Evolutionary conservation across 1,140 invertebrate species (phyloP), one percentile per base, ranked within the genome.

Genomic region (Cydia amplana): DNA sequence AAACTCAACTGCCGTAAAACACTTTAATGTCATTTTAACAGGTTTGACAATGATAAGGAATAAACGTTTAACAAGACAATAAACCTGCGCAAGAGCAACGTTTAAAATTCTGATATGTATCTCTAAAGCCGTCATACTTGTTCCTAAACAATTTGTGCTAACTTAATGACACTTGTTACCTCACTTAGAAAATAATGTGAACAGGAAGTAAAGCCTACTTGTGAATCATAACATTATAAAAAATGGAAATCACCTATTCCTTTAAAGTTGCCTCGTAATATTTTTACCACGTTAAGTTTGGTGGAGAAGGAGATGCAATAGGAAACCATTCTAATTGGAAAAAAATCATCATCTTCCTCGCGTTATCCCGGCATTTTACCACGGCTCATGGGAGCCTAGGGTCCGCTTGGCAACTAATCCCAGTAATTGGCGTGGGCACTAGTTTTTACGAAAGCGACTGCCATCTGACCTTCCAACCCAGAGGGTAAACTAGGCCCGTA

Each of bases 101-200:
- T 82, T 78, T 73, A 83, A 76, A 75, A 88, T 82, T 74, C 46
- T 80, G 84, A 88, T 88, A 65, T 64, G 28, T 78, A 89, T 89
- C 87, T 85, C 43, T 49, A 83, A 51, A 75, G 78, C 80, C 83
- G 80, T 83, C 75, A 64, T 81, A 84, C 84, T 78, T 78, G 84
- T 85, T 86, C 77, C 79, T 82, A 80, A 82, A 60, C 55, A 60
- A 55, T 55, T 55, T 46, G 76, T 36, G 20, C 70, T 78, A 74
- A 70, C 74, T 75, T 76, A 43, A 67, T 67, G 49, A 60, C 43
- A 25, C 46, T 46, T 40, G 55, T 51, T 40, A 65, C 72, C 36
- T 77, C 76, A 51, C 63, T 76, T 70, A 77, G 74, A 75, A 23
- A 46, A 67, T 60, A 67, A 72, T 40, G 23, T 49, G 43, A 73